Percentiles rank a stretch among this genome's conserved stretches.
phyloP scores from a whole-genome alignment of 2,888 invertebrate species.

The Catocala nupta region DNA sequence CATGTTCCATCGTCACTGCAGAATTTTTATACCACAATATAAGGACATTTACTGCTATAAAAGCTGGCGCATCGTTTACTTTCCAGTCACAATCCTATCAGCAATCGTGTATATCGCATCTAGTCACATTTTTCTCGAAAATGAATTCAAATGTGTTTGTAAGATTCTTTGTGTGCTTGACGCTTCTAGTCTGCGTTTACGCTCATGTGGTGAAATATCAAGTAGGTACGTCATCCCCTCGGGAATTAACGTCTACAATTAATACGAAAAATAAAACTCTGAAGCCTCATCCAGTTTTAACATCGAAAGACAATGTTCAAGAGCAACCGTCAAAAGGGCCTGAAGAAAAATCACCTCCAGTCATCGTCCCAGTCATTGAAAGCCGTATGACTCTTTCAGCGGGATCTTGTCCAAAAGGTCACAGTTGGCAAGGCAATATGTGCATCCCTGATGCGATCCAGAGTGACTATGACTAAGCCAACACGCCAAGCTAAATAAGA shows the following conservation, averaged over 20 bases:
- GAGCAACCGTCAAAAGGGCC: background rate
- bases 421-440: conserved; percentile 47
- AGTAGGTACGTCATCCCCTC: no score
- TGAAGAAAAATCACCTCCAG: background rate
- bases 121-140: no score
- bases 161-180: background rate
- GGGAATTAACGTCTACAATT: no score
- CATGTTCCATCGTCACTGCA: no score
- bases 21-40: no score
- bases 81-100: no score
- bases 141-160: no score
- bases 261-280: no score
- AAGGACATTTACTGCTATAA: no score
- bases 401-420: conserved; percentile 54
- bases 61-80: no score
- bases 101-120: no score
- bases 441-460: conserved; percentile 60
- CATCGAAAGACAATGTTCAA: conserved; percentile 27
- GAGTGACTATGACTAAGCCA: conserved; percentile 25
- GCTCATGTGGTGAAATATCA: no score
- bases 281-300: conserved; percentile 7
- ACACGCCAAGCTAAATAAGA: conserved; percentile 6
- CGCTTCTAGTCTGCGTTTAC: conserved; percentile 1
- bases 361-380: conserved; percentile 6
- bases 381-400: conserved; percentile 40